phyloP scores from a whole-genome alignment of 2,888 invertebrate genomes.

The Julus scanicus region DNA sequence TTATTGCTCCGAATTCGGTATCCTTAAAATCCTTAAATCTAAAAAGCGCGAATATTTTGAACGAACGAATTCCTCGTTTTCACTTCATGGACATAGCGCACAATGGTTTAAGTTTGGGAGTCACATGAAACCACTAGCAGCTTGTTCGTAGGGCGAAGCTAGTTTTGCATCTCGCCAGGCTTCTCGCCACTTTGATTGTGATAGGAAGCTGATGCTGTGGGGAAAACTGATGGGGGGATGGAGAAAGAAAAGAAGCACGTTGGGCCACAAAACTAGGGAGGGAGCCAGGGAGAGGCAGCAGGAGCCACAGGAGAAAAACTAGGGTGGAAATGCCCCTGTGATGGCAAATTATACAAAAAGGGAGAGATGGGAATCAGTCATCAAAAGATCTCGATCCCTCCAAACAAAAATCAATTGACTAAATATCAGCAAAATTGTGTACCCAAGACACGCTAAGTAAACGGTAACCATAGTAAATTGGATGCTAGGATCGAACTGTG shows the following conservation, averaged over 20 bases:
- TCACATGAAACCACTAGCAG: constrained; percentile 21
- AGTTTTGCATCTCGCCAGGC: constrained; percentile 27
- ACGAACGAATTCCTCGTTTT: neutral
- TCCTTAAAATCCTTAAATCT: constrained; percentile 10
- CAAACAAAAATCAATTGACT: neutral
- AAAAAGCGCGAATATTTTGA: neutral
- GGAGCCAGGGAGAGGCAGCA: too few relatives aligned
- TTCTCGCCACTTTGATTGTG: neutral
- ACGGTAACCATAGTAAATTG: constrained; percentile 17
- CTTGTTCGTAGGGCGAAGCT: constrained; percentile 19
- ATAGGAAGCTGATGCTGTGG: constrained; percentile 9
- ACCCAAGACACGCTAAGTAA: constrained; percentile 14
- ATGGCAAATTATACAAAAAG: constrained; percentile 30
- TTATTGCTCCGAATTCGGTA: neutral
- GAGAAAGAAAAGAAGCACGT: constrained; percentile 25
- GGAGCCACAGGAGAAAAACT: neutral
- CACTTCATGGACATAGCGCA: neutral
- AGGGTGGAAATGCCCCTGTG: constrained; percentile 13
- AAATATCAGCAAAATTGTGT: constrained; percentile 26
- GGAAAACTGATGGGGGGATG: constrained; percentile 29
- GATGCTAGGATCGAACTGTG: neutral
- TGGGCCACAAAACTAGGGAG: neutral
- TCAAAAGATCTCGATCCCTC: constrained; percentile 24
- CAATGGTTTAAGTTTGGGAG: neutral
- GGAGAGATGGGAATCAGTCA: neutral